These are phyloP conservation scores for Megalops cyprinoides DNA, from an alignment of 2,797 vertebrate species.

Conservation along the genomic window DNA sequence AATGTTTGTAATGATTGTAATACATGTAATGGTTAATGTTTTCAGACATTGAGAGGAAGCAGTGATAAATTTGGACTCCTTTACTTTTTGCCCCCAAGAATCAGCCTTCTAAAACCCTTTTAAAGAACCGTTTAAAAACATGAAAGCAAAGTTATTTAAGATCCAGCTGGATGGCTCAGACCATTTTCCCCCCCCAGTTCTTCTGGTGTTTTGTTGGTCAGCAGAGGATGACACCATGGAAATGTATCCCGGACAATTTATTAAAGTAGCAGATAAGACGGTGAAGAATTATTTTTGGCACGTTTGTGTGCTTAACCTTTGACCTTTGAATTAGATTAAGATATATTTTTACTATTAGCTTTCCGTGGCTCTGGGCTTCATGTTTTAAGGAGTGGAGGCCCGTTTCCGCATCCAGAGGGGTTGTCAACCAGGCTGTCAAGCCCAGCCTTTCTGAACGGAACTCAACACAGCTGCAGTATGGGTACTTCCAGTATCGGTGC, in stretches of 20 bases:
- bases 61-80: not conserved
- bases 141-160: constrained; percentile 68
- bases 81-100: not conserved
- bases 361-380: constrained; percentile 6
- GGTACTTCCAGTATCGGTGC: not conserved
- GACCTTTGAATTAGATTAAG: constrained; percentile 12
- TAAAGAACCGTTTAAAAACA: constrained; percentile 48
- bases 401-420: not conserved
- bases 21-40: too few relatives aligned
- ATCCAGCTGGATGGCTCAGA: not conserved
- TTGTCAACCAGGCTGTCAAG: not conserved
- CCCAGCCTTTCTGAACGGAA: not conserved
- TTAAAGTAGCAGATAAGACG: not conserved
- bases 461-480: not conserved
- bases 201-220: not conserved
- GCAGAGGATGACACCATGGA: constrained; percentile 11
- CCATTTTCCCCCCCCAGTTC: not conserved
- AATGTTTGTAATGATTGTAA: too few relatives aligned
- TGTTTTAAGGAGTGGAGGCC: not conserved
- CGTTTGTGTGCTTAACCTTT: constrained; percentile 28
- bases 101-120: not conserved
- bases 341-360: not conserved
- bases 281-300: not conserved
- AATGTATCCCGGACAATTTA: not conserved
- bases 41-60: not conserved